Percentiles rank a stretch among this genome's conserved stretches.
These are phyloP conservation scores for Leptopilina clavipes DNA, from an alignment of 1,140 invertebrate species.

Conservation along the genomic window DNA sequence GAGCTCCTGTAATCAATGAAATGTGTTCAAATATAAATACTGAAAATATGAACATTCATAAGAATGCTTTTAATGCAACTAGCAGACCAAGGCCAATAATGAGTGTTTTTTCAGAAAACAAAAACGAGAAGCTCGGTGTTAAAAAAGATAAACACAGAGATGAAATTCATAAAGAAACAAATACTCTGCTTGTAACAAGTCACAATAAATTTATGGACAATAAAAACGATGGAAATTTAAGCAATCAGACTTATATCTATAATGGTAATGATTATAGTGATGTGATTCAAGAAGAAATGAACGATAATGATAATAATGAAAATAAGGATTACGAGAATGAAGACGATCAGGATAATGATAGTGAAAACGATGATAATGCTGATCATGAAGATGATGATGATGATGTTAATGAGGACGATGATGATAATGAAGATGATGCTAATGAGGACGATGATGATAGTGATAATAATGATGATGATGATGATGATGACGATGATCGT, in stretches of 20 bases:
- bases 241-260: too few species aligned
- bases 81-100: slow-evolving; percentile 41
- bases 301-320: slow-evolving; percentile 59
- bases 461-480: neutral
- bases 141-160: slow-evolving; percentile 60
- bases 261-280: slow-evolving; percentile 49
- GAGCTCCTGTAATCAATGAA: slow-evolving; percentile 35
- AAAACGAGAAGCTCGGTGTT: slow-evolving; percentile 45
- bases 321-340: slow-evolving; percentile 60
- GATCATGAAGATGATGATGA: slow-evolving; percentile 53
- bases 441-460: neutral
- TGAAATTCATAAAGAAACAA: slow-evolving; percentile 58
- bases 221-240: slow-evolving; percentile 48
- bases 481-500: neutral
- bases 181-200: slow-evolving; percentile 50
- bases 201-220: slow-evolving; percentile 47
- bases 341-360: slow-evolving; percentile 57
- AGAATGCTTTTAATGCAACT: slow-evolving; percentile 52
- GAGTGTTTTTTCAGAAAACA: too few species aligned
- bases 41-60: slow-evolving; percentile 56
- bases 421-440: neutral
- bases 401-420: slow-evolving; percentile 44
- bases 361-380: slow-evolving; percentile 55
- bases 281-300: slow-evolving; percentile 53
- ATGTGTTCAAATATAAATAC: slow-evolving; percentile 60